Base-by-base conservation (phyloP, 2,113 vertebrate genomes). In the Lethenteron camtschaticum region DNA sequence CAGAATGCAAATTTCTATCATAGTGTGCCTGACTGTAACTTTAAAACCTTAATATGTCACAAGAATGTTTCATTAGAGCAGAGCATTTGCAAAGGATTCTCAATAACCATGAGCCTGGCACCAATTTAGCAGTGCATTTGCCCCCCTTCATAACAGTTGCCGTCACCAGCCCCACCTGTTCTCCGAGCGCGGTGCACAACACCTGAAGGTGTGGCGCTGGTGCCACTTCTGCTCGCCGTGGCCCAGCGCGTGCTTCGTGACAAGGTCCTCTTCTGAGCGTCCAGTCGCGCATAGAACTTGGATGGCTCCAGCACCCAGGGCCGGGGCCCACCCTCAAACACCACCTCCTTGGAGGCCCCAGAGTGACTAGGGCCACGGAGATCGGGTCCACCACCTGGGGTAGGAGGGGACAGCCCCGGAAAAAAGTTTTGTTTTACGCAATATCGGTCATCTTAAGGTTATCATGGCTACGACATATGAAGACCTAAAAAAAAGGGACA, bases 291-390 rank as follows among this genome's bases (percentile, higher is more conserved):
- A 78, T 88, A 94, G 81, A 97, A 99, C 74, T 83, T 90, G 1
- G 87, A 89, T 5, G 92, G 90, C 72, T 97, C 92, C 4, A 91
- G 84, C 16, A 97, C 81, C 94, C 92, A 99, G 0, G 90, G 88
- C 18, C 80, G 79, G 0, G 90, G 90, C 12, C 94, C 92, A 3
- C 87, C 90, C 73, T 95, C 88, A 71, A 99, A 90, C 13, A 90
- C 56, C 83, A 97, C 81, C 73, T 90, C 86, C 79, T 95, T 95
- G 1, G 90, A 97, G 24, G 94, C 96, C 58, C 92, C 70, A 96
- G 75, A 3, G 90, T 96, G 73, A 99, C 87, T 75, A 96, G 76
- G 9, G 90, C 85, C 2, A 86, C 79, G 11, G 85, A 83, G 0
- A 79, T 75, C 2, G 94, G 92, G 75, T 96, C 89, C 3, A 90